phyloP scores from a whole-genome alignment of 2,797 vertebrate genomes.

The Paedocypris micromegethes region DNA sequence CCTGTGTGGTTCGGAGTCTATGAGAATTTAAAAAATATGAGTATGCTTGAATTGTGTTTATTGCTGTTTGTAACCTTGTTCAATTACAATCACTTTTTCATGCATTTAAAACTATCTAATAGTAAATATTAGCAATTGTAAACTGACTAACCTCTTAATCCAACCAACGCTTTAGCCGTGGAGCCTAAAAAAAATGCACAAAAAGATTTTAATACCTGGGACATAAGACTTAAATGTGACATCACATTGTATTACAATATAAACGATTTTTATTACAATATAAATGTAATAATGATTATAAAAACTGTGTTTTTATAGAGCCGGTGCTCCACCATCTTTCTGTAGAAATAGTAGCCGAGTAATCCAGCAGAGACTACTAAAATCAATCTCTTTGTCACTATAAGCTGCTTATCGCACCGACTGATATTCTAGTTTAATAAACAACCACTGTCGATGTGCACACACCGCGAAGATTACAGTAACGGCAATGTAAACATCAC shows the following conservation, averaged over 20 bases:
- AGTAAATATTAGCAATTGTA: neutral
- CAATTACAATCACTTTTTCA: no score
- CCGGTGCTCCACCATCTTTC: no score
- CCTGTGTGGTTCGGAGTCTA: no score
- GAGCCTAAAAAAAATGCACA: constrained; percentile 74
- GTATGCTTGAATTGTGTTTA: no score
- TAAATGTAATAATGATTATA: no score
- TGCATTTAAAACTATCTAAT: neutral
- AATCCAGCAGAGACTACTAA: neutral
- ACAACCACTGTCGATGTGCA: neutral
- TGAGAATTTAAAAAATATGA: no score
- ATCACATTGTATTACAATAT: no score
- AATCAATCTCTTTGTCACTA: neutral
- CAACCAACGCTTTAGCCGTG: constrained; percentile 97
- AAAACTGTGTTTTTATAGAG: no score
- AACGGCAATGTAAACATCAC: neutral
- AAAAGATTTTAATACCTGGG: neutral
- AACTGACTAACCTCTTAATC: constrained; percentile 86
- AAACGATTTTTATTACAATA: no score
- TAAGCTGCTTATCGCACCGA: neutral
- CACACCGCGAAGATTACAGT: neutral
- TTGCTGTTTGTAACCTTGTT: no score
- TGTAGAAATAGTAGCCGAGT: neutral
- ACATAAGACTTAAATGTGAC: no score
- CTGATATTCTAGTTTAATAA: neutral